phyloP scores from a whole-genome alignment of 2,113 vertebrate genomes.

The Mormyrus iriodes region DNA sequence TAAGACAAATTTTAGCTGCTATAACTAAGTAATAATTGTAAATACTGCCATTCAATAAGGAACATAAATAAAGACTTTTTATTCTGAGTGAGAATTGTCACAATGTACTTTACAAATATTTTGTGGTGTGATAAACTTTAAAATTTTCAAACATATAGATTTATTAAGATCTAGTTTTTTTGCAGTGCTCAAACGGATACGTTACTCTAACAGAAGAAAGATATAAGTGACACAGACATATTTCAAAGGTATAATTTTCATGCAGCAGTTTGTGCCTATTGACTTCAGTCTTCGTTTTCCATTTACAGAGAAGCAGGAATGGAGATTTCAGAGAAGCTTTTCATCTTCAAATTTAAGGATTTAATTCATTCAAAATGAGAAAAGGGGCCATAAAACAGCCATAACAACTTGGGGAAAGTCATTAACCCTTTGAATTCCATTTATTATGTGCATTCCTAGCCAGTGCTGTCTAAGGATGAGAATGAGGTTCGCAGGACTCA shows the following conservation, averaged over 20 bases:
- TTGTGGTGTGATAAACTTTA: not conserved
- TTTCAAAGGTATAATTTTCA: not conserved
- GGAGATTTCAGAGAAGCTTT: not conserved
- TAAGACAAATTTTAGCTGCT: not conserved
- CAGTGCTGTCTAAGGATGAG: constrained; percentile 35
- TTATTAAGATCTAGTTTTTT: not conserved
- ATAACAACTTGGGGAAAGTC: not conserved
- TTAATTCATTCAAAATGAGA: constrained; percentile 15
- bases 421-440: constrained; percentile 38
- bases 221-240: not conserved
- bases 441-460: constrained; percentile 29
- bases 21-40: not conserved
- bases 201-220: not conserved
- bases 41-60: not conserved
- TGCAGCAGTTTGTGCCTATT: not conserved
- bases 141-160: not conserved
- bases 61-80: not conserved
- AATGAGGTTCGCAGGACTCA: constrained; percentile 36
- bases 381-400: not conserved
- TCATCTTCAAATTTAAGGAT: not conserved
- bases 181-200: not conserved
- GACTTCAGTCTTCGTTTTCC: not conserved
- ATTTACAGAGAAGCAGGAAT: not conserved
- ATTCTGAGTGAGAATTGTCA: not conserved
- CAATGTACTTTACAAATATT: not conserved